Base-by-base conservation (phyloP, 37 sponge, comb jelly and placozoan genomes). In the Oopsacas minuta region DNA sequence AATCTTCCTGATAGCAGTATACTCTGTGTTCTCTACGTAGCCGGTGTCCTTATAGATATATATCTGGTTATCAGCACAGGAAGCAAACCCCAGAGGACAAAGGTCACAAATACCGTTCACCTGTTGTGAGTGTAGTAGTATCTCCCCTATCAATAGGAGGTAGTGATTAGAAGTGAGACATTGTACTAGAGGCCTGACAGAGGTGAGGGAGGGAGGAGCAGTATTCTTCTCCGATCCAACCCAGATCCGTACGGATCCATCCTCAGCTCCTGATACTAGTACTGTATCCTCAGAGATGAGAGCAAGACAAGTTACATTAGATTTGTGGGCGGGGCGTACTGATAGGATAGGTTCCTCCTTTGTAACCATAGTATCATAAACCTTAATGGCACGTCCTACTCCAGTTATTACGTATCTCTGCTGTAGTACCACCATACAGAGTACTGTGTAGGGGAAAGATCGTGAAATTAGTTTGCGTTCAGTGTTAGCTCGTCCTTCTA, bases 21-120 rank as follows among this genome's bases (percentile, higher is more conserved):
- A 61, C 75, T 61, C 75, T 25, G 75, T 61, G 75, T 61, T 61
- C 75, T 61, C 75, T 12, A 61, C 75, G 22, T 61, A 61, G 1
- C 75, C 75, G 32, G 75, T 32, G 30, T 61, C 75, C 22, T 61
- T 61, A 34, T 61, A 61, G 32, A 61, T 5, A n/a, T 61, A 61
- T 25, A 61, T 12, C 22, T 61, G 75, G 28, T 61, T 61, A n/a
- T 61, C 75, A 32, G 75, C 75, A 12, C 75, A 61, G 30, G 75
- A 61, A 25, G 75, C 75, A n/a, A 61, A 61, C 75, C 75, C 75
- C 22, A 61, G 30, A 5, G 75, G 75, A 12, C 75, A 61, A 5
- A 61, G 30, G 75, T 61, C 75, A 61, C 75, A 61, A 3, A 61
- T 3, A 12, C 32, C 75, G 75, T 61, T 61, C 32, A 61, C 75